Evolutionary conservation across 2,888 invertebrate species (phyloP), one percentile per base, ranked within the genome.

Genomic region (Pheosia gnoma): DNA sequence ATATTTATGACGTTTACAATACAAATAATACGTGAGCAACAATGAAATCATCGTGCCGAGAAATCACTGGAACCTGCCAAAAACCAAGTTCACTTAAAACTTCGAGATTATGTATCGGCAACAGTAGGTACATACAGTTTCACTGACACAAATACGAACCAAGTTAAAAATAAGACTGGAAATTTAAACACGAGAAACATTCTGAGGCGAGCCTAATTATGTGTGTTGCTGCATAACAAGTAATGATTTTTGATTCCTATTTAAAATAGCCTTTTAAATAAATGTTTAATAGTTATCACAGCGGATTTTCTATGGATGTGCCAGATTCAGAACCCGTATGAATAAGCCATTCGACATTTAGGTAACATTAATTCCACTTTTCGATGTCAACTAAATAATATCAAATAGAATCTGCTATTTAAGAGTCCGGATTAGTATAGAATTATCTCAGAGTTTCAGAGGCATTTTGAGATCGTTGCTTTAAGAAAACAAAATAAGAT

Each of bases 131-230:
- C 64, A 65, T 62, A 56, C 66, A 63, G 67, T 60, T 70, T 70
- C 67, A 74, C 82, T 80, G 85, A 84, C 84, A 84, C 80, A 78
- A 80, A 83, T 84, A 82, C 80, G 72, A 68, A 66, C 68, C 57
- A 70, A 71, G 80, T 78, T 83, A 82, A 80, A 84, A 84, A 85
- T 84, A 84, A 77, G 70, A 72, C 74, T 52, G 69, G 65, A 76
- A 77, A 75, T 74, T 77, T 75, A 74, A 77, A 82, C 75, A 74
- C 72, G 70, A 59, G 68, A 68, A 75, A 70, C 71, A 77, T 78
- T 74, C 69, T 65, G 65, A 71, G 65, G 71, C 59, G 68, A 64
- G 60, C 59, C 63, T 61, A 70, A 66, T 70, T 53, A 63, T 62
- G 41, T 13, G 13, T 25, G 8, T 25, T 11, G 11, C 36, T n/a